Base-by-base conservation (phyloP, 2,888 invertebrate genomes). In the Torymus auratus region DNA sequence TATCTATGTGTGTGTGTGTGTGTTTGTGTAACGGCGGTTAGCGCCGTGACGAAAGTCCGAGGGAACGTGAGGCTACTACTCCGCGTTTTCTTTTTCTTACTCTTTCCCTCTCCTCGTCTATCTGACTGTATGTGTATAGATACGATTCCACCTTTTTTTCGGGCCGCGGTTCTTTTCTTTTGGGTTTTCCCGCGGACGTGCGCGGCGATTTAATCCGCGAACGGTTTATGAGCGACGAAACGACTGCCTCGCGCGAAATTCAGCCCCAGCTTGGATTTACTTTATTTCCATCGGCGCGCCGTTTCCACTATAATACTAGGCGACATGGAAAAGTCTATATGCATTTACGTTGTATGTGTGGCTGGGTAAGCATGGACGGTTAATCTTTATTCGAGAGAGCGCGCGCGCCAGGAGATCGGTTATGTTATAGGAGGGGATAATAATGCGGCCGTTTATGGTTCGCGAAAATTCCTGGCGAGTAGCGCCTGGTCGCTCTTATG, bases 181-280 rank as follows among this genome's bases (percentile, higher is more conserved):
- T 28, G 7, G 28, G 28, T 28, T 28, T 28, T 28, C 28, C 28
- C 28, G 28, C 7, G 28, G 73, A 65, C 80, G 75, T 71, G 70
- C 80, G 52, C 11, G 3, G 75, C 70, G 80, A 80, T 80, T 80
- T 80, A 80, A 80, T 80, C 70, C 60, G 28, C 28, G 28, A 28
- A 12, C 20, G 50, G 41, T 80, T 81, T 73, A 76, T 72, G 69
- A 73, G 23, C 72, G 69, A n/a, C 15, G 58, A 65, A 75, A 80
- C 74, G 62, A 73, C 55, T 60, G 7, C 7, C 13, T 17, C 61
- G 61, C 72, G 73, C 72, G 67, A 67, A 78, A 72, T 61, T 72
- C 28, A 67, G 60, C 61, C 75, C 10, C 28, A 5, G 20, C 55
- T 62, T 11, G 50, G 61, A 61, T 72, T 62, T 61, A 61, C 64